Base-by-base conservation (phyloP, 2,888 invertebrate genomes). In the Nomada ferruginata region DNA sequence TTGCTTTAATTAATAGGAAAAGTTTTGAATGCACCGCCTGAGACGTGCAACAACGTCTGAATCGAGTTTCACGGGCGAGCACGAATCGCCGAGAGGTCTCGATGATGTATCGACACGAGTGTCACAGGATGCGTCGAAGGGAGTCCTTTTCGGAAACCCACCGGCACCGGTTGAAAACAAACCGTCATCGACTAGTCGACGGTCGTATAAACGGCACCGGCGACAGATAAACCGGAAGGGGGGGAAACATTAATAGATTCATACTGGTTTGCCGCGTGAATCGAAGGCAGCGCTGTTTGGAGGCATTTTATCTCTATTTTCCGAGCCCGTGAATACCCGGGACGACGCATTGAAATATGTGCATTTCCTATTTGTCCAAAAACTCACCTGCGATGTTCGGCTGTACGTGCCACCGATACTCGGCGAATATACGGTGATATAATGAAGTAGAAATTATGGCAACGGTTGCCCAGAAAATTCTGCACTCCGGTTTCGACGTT, bases 271-370 rank as follows among this genome's bases (percentile, higher is more conserved):
- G n/a, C 26, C 52, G 50, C 53, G 55, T 9, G 63, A 61, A 63
- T 55, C 65, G 57, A 4, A 2, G 23, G 47, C 47, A 20, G 15
- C 59, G 18, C 50, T 69, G 64, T 73, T 82, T 72, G 42, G 69
- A 42, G 44, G 23, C 72, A 60, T 82, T 82, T 82, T 82, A 82
- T 82, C 82, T 82, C 72, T 65, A 82, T 82, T 82, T 82, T 60
- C 72, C 82, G 76, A 29, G 42, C 71, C 55, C 72, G 72, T 26
- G 76, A 76, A 81, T 66, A 66, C 55, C 42, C 20, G 2, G 63
- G 15, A 29, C 52, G n/a, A 9, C 13, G 55, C 65, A 71, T 71
- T 80, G 64, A 69, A 73, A 83, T 77, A 74, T 63, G 70, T 47
- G 71, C 74, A 71, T 63, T 71, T 74, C 59, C 59, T 63, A 66